phyloP scores from a whole-genome alignment of 2,797 vertebrate genomes.

The Bryconaethiops microstoma region DNA sequence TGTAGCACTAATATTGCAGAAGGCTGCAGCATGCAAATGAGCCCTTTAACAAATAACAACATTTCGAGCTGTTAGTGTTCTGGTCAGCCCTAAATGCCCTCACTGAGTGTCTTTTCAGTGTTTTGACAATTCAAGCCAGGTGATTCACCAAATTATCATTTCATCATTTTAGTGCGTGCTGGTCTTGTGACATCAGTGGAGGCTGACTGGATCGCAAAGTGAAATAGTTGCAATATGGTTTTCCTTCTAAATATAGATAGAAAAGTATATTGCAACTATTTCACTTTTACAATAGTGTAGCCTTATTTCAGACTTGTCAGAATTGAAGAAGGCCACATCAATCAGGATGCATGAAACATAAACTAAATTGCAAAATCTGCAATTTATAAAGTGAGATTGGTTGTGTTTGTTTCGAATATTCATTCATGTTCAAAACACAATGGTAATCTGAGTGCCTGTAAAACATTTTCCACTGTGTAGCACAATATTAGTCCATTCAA shows the following conservation, averaged over 20 bases:
- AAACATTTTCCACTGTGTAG: neutral
- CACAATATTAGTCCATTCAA: neutral
- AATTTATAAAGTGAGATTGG: neutral
- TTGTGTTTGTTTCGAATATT: neutral
- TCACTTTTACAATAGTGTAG: too few species aligned
- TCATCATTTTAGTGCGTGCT: too few species aligned
- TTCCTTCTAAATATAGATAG: too few species aligned
- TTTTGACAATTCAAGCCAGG: neutral
- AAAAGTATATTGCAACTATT: too few species aligned
- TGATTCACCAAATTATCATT: neutral
- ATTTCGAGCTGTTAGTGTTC: neutral
- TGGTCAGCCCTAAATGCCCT: neutral
- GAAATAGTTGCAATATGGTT: too few species aligned
- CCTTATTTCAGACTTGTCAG: too few species aligned
- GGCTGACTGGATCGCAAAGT: too few species aligned
- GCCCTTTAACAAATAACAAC: neutral
- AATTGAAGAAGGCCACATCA: too few species aligned
- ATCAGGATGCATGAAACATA: too few species aligned
- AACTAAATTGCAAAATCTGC: neutral
- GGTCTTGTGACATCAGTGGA: too few species aligned
- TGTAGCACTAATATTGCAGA: neutral
- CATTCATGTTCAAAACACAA: neutral
- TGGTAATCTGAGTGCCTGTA: neutral
- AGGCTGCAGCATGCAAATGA: neutral
- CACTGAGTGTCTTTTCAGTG: neutral